A percentile compares a stretch with the other conserved stretches of the same genome.
Conservation (phyloP, 1,140 invertebrate genomes). For the Nasonia longicornis region DNA sequence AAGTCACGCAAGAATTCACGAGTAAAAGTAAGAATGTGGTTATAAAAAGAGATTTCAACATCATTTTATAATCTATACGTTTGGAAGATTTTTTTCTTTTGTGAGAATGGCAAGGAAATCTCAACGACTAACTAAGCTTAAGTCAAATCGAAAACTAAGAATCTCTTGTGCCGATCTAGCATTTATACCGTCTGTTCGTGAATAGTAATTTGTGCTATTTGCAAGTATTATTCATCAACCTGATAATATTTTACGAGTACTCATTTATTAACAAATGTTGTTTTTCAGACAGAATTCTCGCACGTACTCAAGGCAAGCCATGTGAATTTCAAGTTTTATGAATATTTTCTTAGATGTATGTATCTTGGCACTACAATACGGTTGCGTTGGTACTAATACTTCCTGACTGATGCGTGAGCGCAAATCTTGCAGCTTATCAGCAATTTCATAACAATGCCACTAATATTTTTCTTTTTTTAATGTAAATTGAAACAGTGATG, state of each 20-base stretch:
- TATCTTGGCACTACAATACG: too few relatives aligned
- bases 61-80: not conserved
- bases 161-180: not conserved
- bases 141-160: not conserved
- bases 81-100: not conserved
- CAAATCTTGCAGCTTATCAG: too few relatives aligned
- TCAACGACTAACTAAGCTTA: not conserved
- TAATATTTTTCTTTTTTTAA: too few relatives aligned
- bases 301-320: too few relatives aligned
- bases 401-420: too few relatives aligned
- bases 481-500: too few relatives aligned
- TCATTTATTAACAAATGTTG: too few relatives aligned
- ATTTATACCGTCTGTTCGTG: not conserved
- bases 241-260: not conserved
- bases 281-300: too few relatives aligned
- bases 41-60: not conserved
- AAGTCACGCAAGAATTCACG: not conserved
- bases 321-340: not conserved
- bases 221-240: constrained; percentile 3
- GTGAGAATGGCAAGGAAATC: too few relatives aligned
- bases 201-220: not conserved
- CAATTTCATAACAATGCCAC: too few relatives aligned
- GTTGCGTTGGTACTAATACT: too few relatives aligned
- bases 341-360: not conserved
- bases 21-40: not conserved